Evolutionary conservation across 1,140 invertebrate genomes (phyloP), one percentile per base, ranked within the genome.

Genomic region (Drosophila yakuba): DNA sequence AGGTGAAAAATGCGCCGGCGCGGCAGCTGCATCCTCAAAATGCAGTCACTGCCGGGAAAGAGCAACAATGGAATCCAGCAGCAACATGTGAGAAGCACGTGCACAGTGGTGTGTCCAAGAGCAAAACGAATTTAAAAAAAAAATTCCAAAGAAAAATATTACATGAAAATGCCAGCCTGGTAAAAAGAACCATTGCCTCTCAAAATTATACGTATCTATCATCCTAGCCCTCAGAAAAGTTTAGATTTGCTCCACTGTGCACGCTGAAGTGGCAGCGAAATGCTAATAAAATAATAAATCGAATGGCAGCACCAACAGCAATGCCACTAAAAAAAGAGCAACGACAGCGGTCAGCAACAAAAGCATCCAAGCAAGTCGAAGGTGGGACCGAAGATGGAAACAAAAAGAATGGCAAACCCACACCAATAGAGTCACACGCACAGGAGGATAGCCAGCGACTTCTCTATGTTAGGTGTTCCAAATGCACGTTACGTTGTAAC

Each of bases 261-360:
- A 25, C 54, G 12, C 36, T 51, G 25, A 25, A 41, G 39, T 55
- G 61, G 57, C 61, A 81, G 56, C 55, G 57, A 67, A 84, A 85
- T 85, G 83, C 79, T 89, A 88, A 88, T 88, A 88, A 83, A 83
- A 88, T 86, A 86, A 88, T 88, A 88, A 89, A 88, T 88, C 83
- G 84, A 88, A 88, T 75, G 62, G 72, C 73, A 76, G 23, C 73
- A 76, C 15, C 55, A 67, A 39, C 61, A 35, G 45, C 51, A 50
- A 64, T 41, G 44, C 50, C 56, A 67, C 20, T 50, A 55, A 82
- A 73, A 67, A 59, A 59, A 75, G 74, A 83, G 67, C 67, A 69
- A 67, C 61, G 17, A 38, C 73, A 85, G 74, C 74, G 78, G 76
- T 72, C 83, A 82, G 82, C 66, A 44, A 44, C 71, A 71, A 74